Percentiles rank a stretch among this genome's conserved stretches.
phyloP scores from a whole-genome alignment of 2,113 vertebrate genomes.

The Anseranas semipalmata region DNA sequence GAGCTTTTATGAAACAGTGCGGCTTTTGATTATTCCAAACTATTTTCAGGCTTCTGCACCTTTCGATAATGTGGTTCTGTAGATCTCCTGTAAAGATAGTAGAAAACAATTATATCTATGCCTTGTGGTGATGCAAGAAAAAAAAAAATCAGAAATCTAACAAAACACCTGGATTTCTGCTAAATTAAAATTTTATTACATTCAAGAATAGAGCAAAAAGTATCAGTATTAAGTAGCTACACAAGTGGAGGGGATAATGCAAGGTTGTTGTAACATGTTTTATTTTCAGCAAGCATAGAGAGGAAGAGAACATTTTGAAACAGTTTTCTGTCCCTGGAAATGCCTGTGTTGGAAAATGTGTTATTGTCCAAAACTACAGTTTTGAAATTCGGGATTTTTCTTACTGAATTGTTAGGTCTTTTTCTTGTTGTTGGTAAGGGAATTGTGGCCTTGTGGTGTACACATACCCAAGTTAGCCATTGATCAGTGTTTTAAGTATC shows the following conservation, averaged over 20 bases:
- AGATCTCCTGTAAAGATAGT: constrained; percentile 26
- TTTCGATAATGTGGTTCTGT: not conserved
- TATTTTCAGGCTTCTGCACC: not conserved
- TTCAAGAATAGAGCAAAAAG: not conserved
- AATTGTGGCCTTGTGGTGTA: not conserved
- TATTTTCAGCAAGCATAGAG: not conserved
- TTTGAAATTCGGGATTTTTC: not conserved
- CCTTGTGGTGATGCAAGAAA: not conserved
- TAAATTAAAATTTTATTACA: not conserved
- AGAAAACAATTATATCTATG: constrained; percentile 26
- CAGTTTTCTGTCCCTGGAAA: not conserved
- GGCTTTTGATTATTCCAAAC: not conserved
- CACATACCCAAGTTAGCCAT: not conserved
- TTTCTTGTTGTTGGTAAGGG: not conserved
- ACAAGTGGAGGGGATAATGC: not conserved
- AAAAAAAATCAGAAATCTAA: not conserved
- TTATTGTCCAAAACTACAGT: not conserved
- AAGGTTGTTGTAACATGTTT: not conserved
- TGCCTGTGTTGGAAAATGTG: not conserved
- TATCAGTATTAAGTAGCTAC: not conserved
- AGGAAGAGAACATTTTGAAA: not conserved
- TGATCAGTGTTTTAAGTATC: not conserved
- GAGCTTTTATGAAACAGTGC: not conserved
- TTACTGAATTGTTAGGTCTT: not conserved
- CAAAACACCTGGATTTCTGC: constrained; percentile 24